Base-by-base conservation (phyloP, 2,888 invertebrate genomes). In the Prionchulus punctatus region DNA sequence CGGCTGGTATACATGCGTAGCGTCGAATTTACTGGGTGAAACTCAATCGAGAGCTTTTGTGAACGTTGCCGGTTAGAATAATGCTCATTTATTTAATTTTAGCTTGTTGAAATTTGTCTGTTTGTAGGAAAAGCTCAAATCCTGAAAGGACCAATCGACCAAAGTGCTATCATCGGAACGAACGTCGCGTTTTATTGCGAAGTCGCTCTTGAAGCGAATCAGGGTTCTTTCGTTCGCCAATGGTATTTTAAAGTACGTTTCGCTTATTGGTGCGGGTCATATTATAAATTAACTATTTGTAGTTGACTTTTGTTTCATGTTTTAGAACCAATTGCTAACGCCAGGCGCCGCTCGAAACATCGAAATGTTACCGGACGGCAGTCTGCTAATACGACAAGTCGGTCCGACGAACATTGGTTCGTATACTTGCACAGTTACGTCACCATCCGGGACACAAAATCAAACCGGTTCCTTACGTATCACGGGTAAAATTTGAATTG, bases 101-200 rank as follows among this genome's bases (percentile, higher is more conserved):
- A 18, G 7, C 7, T 21, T 47, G 48, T 47, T 15, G 25, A n/a
- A 7, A n/a, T 21, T 51, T 54, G n/a, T 47, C 53, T 4, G 43
- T 50, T 66, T 64, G 45, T 65, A 86, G 92, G 89, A 69, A 81
- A 88, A 65, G 91, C 91, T 12, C 86, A 89, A 76, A 91, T 96
- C 66, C 82, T 87, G 25, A 62, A 65, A n/a, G 74, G 75, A 2
- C 76, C 76, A 2, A 66, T 69, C 55, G 69, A 74, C 59, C 70
- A 69, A 28, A 82, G 84, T 60, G 88, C 91, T 27, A 80, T 94
- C 60, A 79, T 94, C 59, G 92, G 94, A 26, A 84, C 90, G 64
- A 89, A 87, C 54, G 90, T 92, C 18, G 85, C 86, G 49, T 76
- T 98, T 62, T 88, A 88, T 70, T 98, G 96, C 76, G 87, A 86